These are phyloP conservation scores for Alloplasta piceator DNA, from an alignment of 2,888 invertebrate species.

Conservation along the genomic window DNA sequence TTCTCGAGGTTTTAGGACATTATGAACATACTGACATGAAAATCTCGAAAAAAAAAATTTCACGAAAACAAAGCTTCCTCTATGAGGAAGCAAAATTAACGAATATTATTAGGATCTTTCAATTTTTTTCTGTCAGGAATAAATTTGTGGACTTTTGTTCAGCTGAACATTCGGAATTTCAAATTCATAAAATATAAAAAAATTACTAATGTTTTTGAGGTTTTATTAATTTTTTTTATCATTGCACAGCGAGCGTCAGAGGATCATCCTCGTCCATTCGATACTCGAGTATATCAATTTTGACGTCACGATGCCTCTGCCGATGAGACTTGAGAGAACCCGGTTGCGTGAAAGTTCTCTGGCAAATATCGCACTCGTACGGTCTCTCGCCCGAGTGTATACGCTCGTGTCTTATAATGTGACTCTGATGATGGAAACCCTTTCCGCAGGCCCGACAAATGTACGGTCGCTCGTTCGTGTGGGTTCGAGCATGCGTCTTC, in stretches of 20 bases:
- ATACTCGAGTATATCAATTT: conserved; percentile 73
- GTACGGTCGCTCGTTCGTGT: conserved; percentile 81
- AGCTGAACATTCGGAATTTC: no score
- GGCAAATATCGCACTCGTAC: conserved; percentile 76
- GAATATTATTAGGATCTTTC: no score
- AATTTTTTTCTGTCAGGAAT: no score
- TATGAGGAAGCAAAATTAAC: no score
- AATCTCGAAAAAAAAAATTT: no score
- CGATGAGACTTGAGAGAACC: conserved; percentile 76
- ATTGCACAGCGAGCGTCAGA: conserved; percentile 56
- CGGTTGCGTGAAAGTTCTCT: conserved; percentile 76
- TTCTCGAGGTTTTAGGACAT: no score
- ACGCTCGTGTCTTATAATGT: conserved; percentile 81
- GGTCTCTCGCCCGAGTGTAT: conserved; percentile 79
- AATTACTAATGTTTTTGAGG: no score
- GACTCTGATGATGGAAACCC: conserved; percentile 81
- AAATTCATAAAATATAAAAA: no score
- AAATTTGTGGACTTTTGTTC: no score
- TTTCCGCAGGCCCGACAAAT: conserved; percentile 81
- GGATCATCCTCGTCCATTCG: conserved; percentile 75
- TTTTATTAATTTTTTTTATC: neutral
- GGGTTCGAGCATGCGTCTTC: conserved; percentile 80
- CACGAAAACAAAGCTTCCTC: no score
- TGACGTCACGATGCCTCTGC: conserved; percentile 72
- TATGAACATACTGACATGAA: no score